phyloP scores from a whole-genome alignment of 2,797 vertebrate species.

The Lophotriccus pileatus region DNA sequence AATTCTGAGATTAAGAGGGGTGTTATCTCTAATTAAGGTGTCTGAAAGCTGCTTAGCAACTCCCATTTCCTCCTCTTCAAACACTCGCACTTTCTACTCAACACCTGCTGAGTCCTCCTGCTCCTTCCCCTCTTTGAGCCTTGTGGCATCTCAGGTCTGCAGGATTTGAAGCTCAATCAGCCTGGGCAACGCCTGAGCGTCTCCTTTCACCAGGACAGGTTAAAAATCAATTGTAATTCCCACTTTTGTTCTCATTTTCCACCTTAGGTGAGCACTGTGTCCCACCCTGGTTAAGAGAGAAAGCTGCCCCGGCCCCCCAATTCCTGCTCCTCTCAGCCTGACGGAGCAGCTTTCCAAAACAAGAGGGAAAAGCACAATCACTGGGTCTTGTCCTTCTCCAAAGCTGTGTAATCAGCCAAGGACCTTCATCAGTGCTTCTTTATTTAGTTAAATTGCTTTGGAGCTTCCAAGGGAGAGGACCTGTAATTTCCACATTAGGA shows the following conservation, averaged over 20 bases:
- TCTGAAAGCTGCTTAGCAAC: slow-evolving; percentile 43
- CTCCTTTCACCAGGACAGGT: neutral
- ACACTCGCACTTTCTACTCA: neutral
- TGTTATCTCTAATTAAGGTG: slow-evolving; percentile 59
- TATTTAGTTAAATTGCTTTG: neutral
- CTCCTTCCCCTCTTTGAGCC: neutral
- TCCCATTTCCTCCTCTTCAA: slow-evolving; percentile 19
- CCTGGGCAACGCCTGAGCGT: neutral
- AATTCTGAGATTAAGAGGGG: slow-evolving; percentile 13
- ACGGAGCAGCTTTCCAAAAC: neutral
- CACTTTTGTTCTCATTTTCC: neutral
- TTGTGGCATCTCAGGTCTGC: neutral
- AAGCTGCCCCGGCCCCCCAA: neutral
- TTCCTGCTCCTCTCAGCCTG: neutral
- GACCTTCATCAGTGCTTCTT: neutral
- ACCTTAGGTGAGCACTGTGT: neutral
- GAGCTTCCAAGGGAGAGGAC: neutral
- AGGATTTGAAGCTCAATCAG: neutral
- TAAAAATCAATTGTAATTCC: neutral
- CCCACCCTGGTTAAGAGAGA: neutral
- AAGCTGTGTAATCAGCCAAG: neutral
- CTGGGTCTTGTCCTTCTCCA: neutral
- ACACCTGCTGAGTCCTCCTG: neutral
- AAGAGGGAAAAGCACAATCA: neutral
- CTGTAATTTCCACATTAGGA: slow-evolving; percentile 34